Percentiles rank a stretch among this genome's conserved stretches.
Evolutionary conservation across 2,888 invertebrate genomes (phyloP).

Genomic region (Elgonia sp.): DNA sequence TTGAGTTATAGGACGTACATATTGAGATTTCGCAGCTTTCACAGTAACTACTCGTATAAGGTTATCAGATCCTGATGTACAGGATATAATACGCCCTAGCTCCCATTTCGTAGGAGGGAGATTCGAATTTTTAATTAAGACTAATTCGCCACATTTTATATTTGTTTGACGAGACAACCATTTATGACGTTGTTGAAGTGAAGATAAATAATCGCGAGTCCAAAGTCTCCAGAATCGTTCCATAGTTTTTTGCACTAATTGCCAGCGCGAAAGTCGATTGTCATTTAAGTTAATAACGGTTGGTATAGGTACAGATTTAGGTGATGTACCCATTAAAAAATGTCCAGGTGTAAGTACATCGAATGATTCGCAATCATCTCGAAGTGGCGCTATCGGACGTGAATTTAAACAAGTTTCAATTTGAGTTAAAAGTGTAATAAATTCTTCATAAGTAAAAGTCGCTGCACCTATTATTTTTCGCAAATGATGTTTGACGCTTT

Average conservation of each 20-base stretch:
- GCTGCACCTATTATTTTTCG: conserved; percentile 69
- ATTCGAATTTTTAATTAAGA: conserved; percentile 24
- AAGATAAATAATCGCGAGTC: conserved; percentile 29
- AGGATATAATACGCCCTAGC: conserved; percentile 25
- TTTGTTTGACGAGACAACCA: conserved; percentile 15
- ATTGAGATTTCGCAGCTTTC: conserved; percentile 39
- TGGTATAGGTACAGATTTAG: conserved; percentile 2
- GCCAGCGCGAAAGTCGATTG: conserved; percentile 26
- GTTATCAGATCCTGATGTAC: conserved; percentile 47
- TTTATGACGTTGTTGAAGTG: conserved; percentile 39
- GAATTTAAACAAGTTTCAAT: conserved; percentile 22
- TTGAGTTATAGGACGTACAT: conserved; percentile 30
- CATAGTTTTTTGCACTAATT: conserved; percentile 19
- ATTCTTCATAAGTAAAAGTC: background rate
- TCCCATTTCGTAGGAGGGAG: conserved; percentile 38
- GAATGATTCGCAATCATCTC: conserved; percentile 40
- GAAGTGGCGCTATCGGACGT: conserved; percentile 5
- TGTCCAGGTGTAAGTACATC: conserved; percentile 38
- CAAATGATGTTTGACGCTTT: conserved; percentile 77
- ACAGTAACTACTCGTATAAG: conserved; percentile 12
- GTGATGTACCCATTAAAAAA: background rate
- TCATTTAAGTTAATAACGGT: conserved; percentile 1
- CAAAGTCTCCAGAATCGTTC: conserved; percentile 39
- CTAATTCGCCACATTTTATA: conserved; percentile 44
- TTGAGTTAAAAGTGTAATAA: background rate